Conservation (phyloP, 1,140 invertebrate species). For the Armadillidium nasatum region DNA sequence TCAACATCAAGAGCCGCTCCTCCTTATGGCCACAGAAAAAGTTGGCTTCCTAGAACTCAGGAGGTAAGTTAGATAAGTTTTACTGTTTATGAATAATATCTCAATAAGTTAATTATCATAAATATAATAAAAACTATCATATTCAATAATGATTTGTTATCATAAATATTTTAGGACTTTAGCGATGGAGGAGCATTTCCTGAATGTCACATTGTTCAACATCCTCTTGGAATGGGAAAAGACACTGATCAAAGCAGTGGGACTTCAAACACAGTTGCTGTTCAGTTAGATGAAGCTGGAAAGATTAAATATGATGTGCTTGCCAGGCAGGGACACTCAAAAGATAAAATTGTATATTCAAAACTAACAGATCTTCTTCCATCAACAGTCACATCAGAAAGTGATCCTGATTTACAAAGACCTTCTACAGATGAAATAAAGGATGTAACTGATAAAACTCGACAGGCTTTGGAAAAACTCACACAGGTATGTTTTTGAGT, state of each 20-base stretch:
- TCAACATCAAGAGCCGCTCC: slow-evolving; percentile 68
- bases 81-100: slow-evolving; percentile 16
- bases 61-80: slow-evolving; percentile 75
- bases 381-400: slow-evolving; percentile 84
- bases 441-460: slow-evolving; percentile 80
- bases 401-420: slow-evolving; percentile 80
- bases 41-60: slow-evolving; percentile 82
- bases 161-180: slow-evolving; percentile 60
- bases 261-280: slow-evolving; percentile 80
- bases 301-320: slow-evolving; percentile 97
- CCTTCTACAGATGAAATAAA: slow-evolving; percentile 78
- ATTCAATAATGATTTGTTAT: slow-evolving; percentile 3
- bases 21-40: slow-evolving; percentile 90
- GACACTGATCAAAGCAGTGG: slow-evolving; percentile 51
- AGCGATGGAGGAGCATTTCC: slow-evolving; percentile 97
- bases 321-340: slow-evolving; percentile 87
- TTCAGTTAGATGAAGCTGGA: slow-evolving; percentile 86
- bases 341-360: slow-evolving; percentile 96
- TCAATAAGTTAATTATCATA: background rate
- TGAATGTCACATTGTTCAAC: slow-evolving; percentile 95
- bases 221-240: slow-evolving; percentile 81
- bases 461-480: slow-evolving; percentile 75
- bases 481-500: slow-evolving; percentile 66
- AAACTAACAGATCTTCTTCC: slow-evolving; percentile 90
- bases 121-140: too few species aligned